phyloP scores from a whole-genome alignment of 1,140 invertebrate genomes.

The Mylabris phalerata region DNA sequence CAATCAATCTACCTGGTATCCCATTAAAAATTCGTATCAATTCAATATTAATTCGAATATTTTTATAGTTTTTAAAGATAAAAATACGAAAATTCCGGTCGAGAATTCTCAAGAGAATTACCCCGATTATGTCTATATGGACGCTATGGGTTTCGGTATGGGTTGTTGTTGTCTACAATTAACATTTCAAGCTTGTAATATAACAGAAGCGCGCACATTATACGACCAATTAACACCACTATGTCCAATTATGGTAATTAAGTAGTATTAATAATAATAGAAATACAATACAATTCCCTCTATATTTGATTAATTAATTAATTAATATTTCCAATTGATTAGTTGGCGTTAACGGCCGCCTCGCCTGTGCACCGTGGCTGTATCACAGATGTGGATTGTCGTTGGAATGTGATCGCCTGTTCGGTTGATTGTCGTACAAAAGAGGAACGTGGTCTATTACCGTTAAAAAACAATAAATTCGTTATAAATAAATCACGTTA shows the following conservation, averaged over 20 bases:
- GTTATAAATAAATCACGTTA: conserved; percentile 94
- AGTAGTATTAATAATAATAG: too few species aligned
- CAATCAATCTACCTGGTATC: conserved; percentile 91
- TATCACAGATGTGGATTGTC: conserved; percentile 90
- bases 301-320: conserved; percentile 29
- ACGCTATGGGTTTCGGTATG: conserved; percentile 99
- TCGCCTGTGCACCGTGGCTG: conserved; percentile 91
- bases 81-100: conserved; percentile 75
- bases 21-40: not conserved
- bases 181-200: conserved; percentile 95
- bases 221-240: conserved; percentile 97
- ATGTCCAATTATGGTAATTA: conserved; percentile 90
- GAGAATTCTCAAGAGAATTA: conserved; percentile 58
- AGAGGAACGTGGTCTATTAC: conserved; percentile 83
- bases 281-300: not conserved
- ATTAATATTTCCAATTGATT: conserved; percentile 34
- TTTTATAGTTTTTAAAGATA: conserved; percentile 52
- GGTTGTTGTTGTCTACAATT: conserved; percentile 96
- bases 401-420: conserved; percentile 92
- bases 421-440: conserved; percentile 94
- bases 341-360: conserved; percentile 93
- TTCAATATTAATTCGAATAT: not conserved
- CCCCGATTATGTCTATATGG: conserved; percentile 90
- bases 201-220: conserved; percentile 87
- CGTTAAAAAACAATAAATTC: conserved; percentile 70